Conservation (phyloP, 2,113 vertebrate species). For the Vidua chalybeata region DNA sequence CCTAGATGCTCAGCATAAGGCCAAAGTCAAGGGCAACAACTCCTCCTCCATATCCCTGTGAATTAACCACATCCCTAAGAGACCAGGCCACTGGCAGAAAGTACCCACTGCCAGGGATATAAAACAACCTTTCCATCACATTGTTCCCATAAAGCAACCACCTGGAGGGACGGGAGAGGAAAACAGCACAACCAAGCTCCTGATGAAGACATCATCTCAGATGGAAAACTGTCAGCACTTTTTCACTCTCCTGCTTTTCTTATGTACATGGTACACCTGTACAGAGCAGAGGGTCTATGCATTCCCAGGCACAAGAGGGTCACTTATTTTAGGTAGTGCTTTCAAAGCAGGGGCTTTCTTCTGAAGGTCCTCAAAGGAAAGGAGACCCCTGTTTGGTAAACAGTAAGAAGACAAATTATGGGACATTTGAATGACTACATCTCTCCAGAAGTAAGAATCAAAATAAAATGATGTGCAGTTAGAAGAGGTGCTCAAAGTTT, state of each 20-base stretch:
- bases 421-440: not conserved
- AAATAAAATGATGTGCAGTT: not conserved
- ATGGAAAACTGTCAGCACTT: not conserved
- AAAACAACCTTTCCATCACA: not conserved
- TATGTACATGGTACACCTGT: fast-evolving
- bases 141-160: not conserved
- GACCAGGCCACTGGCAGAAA: not conserved
- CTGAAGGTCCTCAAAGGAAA: not conserved
- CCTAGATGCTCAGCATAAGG: not conserved
- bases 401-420: not conserved
- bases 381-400: not conserved
- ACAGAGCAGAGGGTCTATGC: not conserved
- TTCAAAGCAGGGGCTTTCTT: not conserved
- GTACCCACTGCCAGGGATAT: not conserved
- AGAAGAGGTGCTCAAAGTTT: not conserved
- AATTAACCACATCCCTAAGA: not conserved
- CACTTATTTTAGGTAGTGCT: not conserved
- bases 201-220: not conserved
- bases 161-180: not conserved
- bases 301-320: not conserved
- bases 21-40: not conserved
- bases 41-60: not conserved
- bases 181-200: not conserved
- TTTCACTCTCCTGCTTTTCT: not conserved
- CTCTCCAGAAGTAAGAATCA: not conserved